phyloP scores from a whole-genome alignment of 2,888 invertebrate genomes.

The Cheilosia vernalis region DNA sequence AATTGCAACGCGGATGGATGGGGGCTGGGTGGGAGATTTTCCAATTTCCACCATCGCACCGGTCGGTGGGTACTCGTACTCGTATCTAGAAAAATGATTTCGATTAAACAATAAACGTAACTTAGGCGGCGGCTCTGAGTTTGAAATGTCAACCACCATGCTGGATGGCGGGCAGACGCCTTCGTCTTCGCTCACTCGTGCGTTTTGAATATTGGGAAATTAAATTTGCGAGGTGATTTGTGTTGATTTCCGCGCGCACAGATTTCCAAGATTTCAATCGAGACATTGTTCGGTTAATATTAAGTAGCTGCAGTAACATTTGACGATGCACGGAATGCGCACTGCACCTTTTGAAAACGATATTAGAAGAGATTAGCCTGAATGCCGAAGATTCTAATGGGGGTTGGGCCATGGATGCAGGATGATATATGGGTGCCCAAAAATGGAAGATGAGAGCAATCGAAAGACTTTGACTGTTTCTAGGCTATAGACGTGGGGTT shows the following conservation, averaged over 20 bases:
- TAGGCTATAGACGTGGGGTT: too few relatives aligned
- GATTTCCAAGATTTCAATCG: constrained; percentile 47
- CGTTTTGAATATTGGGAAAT: constrained; percentile 49
- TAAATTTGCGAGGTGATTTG: constrained; percentile 37
- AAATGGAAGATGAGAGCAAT: not conserved
- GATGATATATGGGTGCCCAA: not conserved
- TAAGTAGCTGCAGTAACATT: constrained; percentile 56
- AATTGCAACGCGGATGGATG: constrained; percentile 55
- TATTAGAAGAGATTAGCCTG: constrained; percentile 38
- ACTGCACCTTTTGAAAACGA: constrained; percentile 49
- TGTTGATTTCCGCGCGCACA: constrained; percentile 29
- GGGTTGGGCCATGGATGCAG: not conserved
- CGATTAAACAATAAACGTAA: constrained; percentile 62
- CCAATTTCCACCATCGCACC: constrained; percentile 17
- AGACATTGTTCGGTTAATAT: constrained; percentile 44
- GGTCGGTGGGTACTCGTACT: not conserved
- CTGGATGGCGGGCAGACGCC: constrained; percentile 35
- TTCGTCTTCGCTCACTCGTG: constrained; percentile 24
- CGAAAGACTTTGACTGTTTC: not conserved
- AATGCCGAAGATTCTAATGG: constrained; percentile 41
- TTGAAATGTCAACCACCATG: constrained; percentile 65
- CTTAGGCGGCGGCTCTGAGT: constrained; percentile 43
- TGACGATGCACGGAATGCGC: constrained; percentile 47
- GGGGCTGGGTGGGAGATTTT: constrained; percentile 51
- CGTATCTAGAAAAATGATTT: constrained; percentile 46